Conservation (phyloP, 2,113 vertebrate species). For the Lagopus leucura region DNA sequence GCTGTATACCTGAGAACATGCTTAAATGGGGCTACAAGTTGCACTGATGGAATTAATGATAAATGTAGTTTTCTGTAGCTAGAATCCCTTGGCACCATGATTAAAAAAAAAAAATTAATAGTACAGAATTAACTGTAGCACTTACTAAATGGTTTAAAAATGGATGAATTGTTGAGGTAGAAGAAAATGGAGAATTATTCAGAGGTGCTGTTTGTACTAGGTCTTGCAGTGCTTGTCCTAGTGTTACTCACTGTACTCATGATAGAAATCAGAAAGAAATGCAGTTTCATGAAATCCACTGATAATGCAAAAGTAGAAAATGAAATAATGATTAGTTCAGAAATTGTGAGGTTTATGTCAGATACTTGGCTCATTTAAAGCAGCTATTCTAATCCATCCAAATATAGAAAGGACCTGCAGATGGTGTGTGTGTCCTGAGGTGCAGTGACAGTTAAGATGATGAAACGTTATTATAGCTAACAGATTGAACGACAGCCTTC, state of each 20-base stretch:
- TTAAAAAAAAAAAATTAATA: background rate
- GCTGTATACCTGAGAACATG: fast-evolving
- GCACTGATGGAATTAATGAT: background rate
- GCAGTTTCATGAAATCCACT: slow-evolving; percentile 3
- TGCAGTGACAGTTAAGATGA: slow-evolving; percentile 31
- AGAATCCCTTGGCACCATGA: background rate
- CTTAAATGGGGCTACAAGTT: background rate
- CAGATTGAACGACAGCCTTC: background rate
- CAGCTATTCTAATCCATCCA: background rate
- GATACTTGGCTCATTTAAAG: slow-evolving; percentile 31
- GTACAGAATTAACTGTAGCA: background rate
- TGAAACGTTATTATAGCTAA: slow-evolving; percentile 1
- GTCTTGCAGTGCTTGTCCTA: background rate
- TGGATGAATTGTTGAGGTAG: background rate
- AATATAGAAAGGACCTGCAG: slow-evolving; percentile 43
- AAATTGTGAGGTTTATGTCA: background rate
- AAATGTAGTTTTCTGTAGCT: background rate
- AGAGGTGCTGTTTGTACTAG: background rate
- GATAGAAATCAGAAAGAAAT: background rate
- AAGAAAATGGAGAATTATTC: background rate
- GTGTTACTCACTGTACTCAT: background rate
- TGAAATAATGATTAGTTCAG: slow-evolving; percentile 30
- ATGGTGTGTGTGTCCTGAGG: slow-evolving; percentile 67
- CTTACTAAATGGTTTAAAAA: background rate
- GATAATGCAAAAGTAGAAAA: slow-evolving; percentile 10